These are phyloP conservation scores for Microplitis deprimator DNA, from an alignment of 2,888 invertebrate species.

Conservation along the genomic window DNA sequence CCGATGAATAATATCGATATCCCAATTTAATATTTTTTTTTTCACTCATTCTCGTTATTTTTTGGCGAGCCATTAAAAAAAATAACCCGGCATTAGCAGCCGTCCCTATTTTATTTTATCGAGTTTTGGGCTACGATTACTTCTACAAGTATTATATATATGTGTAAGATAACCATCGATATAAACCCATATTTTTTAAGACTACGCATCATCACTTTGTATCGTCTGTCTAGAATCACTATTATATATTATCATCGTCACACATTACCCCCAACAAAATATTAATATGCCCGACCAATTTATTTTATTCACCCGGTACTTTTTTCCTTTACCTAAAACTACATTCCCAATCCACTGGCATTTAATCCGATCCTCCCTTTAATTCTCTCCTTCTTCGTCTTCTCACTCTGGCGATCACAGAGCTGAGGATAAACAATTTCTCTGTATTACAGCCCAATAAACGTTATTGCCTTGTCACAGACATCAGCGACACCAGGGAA, in stretches of 20 bases:
- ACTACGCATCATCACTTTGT: constrained; percentile 21
- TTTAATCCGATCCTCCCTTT: constrained; percentile 13
- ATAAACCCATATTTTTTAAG: constrained; percentile 34
- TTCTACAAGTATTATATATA: constrained; percentile 33
- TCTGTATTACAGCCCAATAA: not conserved
- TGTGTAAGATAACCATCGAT: constrained; percentile 60
- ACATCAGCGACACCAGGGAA: constrained; percentile 8
- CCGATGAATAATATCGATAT: constrained; percentile 42
- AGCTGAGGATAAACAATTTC: not conserved
- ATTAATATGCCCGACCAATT: constrained; percentile 51
- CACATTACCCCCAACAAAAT: constrained; percentile 33
- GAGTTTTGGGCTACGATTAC: constrained; percentile 59
- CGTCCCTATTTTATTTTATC: constrained; percentile 58
- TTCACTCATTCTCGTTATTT: constrained; percentile 43
- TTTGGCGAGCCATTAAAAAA: constrained; percentile 53
- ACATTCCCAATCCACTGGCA: constrained; percentile 10
- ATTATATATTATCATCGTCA: constrained; percentile 42
- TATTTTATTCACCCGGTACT: constrained; percentile 53
- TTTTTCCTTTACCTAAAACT: constrained; percentile 35
- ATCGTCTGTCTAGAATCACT: constrained; percentile 50
- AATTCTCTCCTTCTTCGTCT: constrained; percentile 7
- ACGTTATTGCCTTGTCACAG: not conserved
- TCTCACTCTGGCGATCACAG: not conserved
- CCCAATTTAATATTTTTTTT: constrained; percentile 45
- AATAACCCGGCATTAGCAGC: constrained; percentile 58